These are phyloP conservation scores for Empidonax alnorum DNA, from an alignment of 2,113 vertebrate species.

Conservation along the genomic window DNA sequence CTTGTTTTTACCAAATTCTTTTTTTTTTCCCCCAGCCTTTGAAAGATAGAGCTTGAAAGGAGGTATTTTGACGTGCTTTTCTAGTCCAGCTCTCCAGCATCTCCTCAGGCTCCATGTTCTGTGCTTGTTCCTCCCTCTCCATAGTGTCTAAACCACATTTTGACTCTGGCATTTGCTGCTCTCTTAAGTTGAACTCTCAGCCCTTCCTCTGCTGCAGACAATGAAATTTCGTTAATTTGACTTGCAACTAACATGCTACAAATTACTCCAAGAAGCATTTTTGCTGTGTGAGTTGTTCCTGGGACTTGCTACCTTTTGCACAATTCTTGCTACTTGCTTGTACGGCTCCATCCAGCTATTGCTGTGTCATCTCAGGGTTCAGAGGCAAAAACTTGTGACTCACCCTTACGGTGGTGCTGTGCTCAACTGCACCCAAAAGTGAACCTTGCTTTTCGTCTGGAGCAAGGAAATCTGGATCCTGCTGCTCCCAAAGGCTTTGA, in stretches of 20 bases:
- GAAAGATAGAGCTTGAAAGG: neutral
- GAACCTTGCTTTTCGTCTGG: neutral
- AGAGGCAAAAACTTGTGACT: neutral
- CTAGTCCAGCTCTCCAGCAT: neutral
- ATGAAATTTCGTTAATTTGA: neutral
- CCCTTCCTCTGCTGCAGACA: neutral
- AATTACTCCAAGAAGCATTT: neutral
- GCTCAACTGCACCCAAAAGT: neutral
- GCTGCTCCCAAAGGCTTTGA: neutral
- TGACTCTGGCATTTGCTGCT: neutral
- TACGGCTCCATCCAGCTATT: neutral
- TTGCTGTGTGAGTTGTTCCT: neutral
- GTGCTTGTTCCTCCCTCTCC: neutral
- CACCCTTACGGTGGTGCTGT: neutral
- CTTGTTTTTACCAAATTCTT: constrained; percentile 3
- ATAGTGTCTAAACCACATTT: neutral
- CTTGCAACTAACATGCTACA: neutral
- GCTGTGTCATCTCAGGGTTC: neutral
- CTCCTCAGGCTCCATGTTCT: neutral
- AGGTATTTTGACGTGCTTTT: neutral
- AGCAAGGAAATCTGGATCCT: neutral
- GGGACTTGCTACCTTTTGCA: neutral
- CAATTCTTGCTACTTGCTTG: neutral
- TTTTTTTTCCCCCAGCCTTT: neutral
- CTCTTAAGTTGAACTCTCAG: neutral